A percentile compares a stretch with the other conserved stretches of the same genome.
Evolutionary conservation across 2,888 invertebrate species (phyloP).

Genomic region (Trachelus tabidus): DNA sequence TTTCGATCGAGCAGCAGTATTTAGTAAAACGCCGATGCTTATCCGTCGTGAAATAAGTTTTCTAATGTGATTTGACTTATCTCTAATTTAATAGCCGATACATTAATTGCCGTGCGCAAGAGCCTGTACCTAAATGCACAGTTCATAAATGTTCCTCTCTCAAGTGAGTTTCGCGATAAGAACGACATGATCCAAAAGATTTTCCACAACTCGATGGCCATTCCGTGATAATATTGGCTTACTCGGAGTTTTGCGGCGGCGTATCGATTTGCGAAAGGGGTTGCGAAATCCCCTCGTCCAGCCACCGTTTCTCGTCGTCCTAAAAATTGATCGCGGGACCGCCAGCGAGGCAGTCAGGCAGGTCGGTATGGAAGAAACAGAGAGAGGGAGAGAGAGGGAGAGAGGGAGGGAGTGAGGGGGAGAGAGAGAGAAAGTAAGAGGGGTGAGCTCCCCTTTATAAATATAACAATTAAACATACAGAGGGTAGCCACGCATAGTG

Average conservation of each 20-base stretch:
- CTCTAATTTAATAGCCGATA: background rate
- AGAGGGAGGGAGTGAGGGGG: background rate
- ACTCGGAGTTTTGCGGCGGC: constrained; percentile 10
- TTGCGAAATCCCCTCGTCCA: constrained; percentile 30
- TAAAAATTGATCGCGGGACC: constrained; percentile 1
- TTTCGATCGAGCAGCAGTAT: background rate
- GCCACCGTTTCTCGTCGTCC: constrained; percentile 19
- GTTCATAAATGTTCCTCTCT: background rate
- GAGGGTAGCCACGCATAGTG: constrained; percentile 19
- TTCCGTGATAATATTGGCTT: background rate
- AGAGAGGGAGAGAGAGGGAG: background rate
- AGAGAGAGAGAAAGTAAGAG: background rate
- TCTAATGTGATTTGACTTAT: background rate
- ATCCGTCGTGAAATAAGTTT: background rate
- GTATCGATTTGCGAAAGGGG: constrained; percentile 46
- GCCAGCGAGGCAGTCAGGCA: background rate
- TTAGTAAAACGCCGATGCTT: background rate
- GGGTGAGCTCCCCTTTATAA: constrained; percentile 24
- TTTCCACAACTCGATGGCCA: background rate
- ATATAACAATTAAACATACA: constrained; percentile 44
- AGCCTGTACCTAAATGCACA: background rate
- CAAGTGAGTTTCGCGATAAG: too few relatives aligned
- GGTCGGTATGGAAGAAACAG: background rate
- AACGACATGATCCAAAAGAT: background rate
- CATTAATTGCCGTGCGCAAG: too few relatives aligned